Base-by-base conservation (phyloP, 2,888 invertebrate species). In the Acanthopleura granulata region DNA sequence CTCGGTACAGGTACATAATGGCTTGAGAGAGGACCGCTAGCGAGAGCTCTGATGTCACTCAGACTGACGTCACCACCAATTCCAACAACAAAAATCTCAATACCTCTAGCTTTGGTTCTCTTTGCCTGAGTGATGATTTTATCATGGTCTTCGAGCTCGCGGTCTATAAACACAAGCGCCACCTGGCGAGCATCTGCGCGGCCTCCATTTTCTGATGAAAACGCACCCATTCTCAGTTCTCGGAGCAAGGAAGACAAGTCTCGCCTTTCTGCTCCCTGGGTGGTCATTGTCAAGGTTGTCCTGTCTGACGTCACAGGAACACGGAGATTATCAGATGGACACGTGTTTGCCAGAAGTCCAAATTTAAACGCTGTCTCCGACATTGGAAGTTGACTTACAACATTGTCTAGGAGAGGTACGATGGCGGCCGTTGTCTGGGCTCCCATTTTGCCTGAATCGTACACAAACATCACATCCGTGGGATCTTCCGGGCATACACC, bases 391-490 rank as follows among this genome's bases (percentile, higher is more conserved):
- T 14, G 27, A 16, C 27, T 66, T 66, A 66, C 25, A 27, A 25
- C 25, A 16, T 66, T 27, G 29, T 18, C 29, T 16, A 66, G 6
- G 6, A 66, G 29, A 27, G 22, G 18, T 16, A 25, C 6, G 25
- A 66, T 27, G 15, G 4, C 6, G 16, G 66, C 66, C 1, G 66
- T 6, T 27, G 6, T 66, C 25, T 66, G 66, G 16, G 29, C 25
- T 25, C 83, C 82, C 15, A 84, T 72, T 15, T 80, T 75, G 25
- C 79, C 74, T 0, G 82, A 76, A 73, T 84, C 84, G 72, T 80
- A 83, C 18, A 81, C 78, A 71, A 84, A 84, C 72, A 83, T 76
- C 62, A 84, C 49, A 57, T 83, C 82, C 12, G 80, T 77, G 49
- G 66, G 66, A 1, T 75, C 76, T 49, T 78, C 78, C 0, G 81